Evolutionary conservation across 2,888 invertebrate species (phyloP), one percentile per base, ranked within the genome.

Genomic region (Mesorhabditis sp.): DNA sequence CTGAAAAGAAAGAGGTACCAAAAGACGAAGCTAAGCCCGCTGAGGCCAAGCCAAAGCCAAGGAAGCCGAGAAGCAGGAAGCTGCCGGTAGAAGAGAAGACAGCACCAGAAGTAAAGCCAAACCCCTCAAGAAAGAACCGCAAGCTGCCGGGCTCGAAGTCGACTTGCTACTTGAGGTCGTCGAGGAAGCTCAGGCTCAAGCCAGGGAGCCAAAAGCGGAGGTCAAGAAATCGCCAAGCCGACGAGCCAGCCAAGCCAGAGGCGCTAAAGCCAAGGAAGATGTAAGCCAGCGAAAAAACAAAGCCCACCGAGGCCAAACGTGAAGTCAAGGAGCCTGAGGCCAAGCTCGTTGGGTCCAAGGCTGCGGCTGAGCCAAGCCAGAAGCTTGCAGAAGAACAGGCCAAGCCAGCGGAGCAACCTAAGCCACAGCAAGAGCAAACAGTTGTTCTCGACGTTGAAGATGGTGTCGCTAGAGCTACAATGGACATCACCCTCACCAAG

Each of bases 221-320:
- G 43, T 73, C 63, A 58, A 44, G 73, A 67, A 45, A 71, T 15
- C 2, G 45, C 10, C 5, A 15, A 76, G 65, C 65, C 63, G 28
- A 28, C 15, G 69, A 66, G 4, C 61, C 61, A 4, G 45, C 64
- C 45, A 71, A 70, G 71, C 45, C 65, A 43, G 70, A 70, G 43
- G 64, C 7, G 50, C 6, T 13, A 13, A 63, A 63, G 63, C 6
- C 6, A 15, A 15, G 50, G 13, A 50, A 13, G 13, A 50, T 13
- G 7, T 10, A 50, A 50, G 58, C 7, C 7, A 13, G 58, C 28
- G 1, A 28, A 28, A 28, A 28, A 50, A 2, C 10, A 50, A 50
- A 50, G 58, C 58, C 58, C 2, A n/a, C 7, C 10, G 58, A 41
- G 63, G 63, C 43, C 64, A 6, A 41, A 28, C 28, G 1, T 10